phyloP scores from a whole-genome alignment of 2,888 invertebrate genomes.

The Meiosimyza decipiens region DNA sequence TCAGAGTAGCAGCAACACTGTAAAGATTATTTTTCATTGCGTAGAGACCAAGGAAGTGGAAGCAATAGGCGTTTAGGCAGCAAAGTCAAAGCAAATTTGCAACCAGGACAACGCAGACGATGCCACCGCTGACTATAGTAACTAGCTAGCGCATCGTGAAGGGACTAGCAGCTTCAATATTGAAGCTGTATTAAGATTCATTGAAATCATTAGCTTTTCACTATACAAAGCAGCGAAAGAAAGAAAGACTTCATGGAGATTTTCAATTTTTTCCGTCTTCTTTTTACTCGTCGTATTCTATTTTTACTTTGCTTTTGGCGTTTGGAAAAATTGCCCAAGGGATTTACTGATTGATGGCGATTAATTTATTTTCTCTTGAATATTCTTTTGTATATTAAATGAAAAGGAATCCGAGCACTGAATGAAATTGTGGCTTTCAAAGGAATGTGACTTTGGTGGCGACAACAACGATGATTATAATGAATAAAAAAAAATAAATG shows the following conservation, averaged over 20 bases:
- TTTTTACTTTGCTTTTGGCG: slow-evolving; percentile 8
- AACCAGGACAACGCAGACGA: too few species aligned
- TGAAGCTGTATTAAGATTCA: slow-evolving; percentile 33
- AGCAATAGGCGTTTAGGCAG: too few species aligned
- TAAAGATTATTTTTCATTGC: slow-evolving; percentile 24
- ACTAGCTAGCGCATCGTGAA: background rate
- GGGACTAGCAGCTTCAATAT: slow-evolving; percentile 1
- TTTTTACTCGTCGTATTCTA: too few species aligned
- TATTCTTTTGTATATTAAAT: slow-evolving; percentile 29
- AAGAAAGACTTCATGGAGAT: too few species aligned
- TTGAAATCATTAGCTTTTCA: slow-evolving; percentile 34
- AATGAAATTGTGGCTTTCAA: slow-evolving; percentile 23
- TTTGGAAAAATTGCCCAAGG: slow-evolving; percentile 27
- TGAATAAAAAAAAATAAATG: too few species aligned
- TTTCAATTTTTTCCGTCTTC: too few species aligned
- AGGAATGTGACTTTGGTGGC: slow-evolving; percentile 1
- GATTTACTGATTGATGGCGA: slow-evolving; percentile 42
- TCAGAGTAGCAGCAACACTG: background rate
- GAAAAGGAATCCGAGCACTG: slow-evolving; percentile 23
- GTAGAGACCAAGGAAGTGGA: background rate
- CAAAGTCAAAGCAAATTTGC: background rate
- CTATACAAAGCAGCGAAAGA: background rate
- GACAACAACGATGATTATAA: background rate
- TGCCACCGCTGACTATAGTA: too few species aligned
- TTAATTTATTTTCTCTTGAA: slow-evolving; percentile 41